phyloP scores from a whole-genome alignment of 2,797 vertebrate genomes.

The Dromococcyx pavoninus region DNA sequence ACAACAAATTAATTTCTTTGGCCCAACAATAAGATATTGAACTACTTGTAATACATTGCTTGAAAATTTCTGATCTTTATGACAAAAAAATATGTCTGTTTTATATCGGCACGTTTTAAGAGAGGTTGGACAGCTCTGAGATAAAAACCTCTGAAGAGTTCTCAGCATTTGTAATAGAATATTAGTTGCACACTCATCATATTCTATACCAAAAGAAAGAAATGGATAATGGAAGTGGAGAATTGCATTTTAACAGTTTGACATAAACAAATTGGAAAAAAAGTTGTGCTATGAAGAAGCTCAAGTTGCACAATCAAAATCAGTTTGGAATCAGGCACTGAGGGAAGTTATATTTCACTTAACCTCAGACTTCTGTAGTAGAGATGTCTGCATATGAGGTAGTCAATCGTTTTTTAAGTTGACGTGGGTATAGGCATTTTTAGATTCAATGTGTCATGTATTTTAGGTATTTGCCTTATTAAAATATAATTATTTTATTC shows the following conservation, averaged over 20 bases:
- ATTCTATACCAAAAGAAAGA: background rate
- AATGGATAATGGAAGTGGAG: background rate
- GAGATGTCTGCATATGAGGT: background rate
- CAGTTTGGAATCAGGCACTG: background rate
- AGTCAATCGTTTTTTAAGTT: background rate
- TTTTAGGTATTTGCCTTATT: background rate
- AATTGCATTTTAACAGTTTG: background rate
- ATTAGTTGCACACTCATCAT: background rate
- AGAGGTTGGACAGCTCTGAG: background rate
- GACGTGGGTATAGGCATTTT: background rate
- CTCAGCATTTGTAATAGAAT: background rate
- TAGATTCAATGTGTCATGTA: fast-evolving
- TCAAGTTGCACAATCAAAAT: background rate
- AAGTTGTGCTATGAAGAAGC: background rate
- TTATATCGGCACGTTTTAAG: background rate
- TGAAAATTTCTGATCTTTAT: background rate
- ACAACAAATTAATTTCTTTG: background rate
- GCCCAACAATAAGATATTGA: background rate
- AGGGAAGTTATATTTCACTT: background rate
- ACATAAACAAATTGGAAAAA: background rate
- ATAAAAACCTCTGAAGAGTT: background rate
- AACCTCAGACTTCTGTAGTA: background rate
- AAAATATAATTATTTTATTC: background rate
- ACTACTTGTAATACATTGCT: background rate
- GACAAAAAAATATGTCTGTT: background rate